Conservation (phyloP, 2,113 vertebrate species). For the Erythrocercus mccallii region DNA sequence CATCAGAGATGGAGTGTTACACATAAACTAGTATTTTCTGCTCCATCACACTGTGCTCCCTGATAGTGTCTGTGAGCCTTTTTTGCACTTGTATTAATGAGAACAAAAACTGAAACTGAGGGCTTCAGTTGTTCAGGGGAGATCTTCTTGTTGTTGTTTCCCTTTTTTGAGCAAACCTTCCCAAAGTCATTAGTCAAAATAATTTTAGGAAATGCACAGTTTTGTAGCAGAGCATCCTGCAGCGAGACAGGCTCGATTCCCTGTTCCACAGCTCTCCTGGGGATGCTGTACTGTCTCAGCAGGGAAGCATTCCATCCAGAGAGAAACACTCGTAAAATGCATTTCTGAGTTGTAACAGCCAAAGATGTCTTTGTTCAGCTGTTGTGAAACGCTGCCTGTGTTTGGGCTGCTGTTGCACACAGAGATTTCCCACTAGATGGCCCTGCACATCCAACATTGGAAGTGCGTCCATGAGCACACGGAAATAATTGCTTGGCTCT, state of each 20-base stretch:
- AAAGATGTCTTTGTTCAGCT: neutral
- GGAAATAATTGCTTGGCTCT: neutral
- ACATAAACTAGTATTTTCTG: neutral
- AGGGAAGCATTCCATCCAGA: neutral
- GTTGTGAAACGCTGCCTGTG: neutral
- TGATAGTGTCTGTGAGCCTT: neutral
- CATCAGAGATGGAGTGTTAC: neutral
- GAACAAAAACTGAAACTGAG: neutral
- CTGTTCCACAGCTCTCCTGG: neutral
- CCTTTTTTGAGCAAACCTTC: neutral
- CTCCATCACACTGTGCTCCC: neutral
- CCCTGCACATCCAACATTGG: conserved; percentile 16
- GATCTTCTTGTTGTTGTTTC: neutral
- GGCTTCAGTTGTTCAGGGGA: no score
- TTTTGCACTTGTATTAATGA: neutral
- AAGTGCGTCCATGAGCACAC: neutral
- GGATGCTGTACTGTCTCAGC: neutral
- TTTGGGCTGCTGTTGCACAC: neutral
- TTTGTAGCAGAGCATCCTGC: neutral
- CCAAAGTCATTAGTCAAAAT: neutral
- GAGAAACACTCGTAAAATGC: neutral
- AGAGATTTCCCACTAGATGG: conserved; percentile 41
- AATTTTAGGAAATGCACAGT: neutral
- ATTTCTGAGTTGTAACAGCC: neutral
- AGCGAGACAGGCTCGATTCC: neutral